Percentiles rank a stretch among this genome's conserved stretches.
phyloP scores from a whole-genome alignment of 2,113 vertebrate genomes.

The Melospiza melodia region DNA sequence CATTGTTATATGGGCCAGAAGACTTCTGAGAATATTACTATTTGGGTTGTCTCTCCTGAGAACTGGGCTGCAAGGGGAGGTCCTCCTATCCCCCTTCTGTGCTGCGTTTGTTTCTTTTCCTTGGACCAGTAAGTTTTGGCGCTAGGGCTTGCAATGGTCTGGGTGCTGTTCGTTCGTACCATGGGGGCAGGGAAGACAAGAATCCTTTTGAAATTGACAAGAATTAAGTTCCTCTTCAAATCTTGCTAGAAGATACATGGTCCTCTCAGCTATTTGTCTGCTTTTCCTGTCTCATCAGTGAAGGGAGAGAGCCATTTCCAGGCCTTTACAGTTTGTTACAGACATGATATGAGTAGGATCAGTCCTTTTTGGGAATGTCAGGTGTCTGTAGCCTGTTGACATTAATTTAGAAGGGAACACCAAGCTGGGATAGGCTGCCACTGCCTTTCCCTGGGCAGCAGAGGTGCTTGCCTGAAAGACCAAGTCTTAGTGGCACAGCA shows the following conservation, averaged over 20 bases:
- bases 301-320: not conserved
- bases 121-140: not conserved
- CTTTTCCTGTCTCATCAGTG: not conserved
- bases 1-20: not conserved
- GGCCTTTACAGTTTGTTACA: not conserved
- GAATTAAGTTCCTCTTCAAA: not conserved
- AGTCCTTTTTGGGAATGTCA: not conserved
- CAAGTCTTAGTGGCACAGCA: not conserved
- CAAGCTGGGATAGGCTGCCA: not conserved
- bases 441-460: not conserved
- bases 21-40: not conserved
- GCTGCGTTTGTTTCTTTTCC: not conserved
- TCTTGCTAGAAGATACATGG: fast-evolving
- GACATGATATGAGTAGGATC: not conserved
- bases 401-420: not conserved
- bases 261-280: not conserved
- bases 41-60: not conserved
- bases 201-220: not conserved
- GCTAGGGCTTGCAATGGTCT: not conserved
- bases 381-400: not conserved
- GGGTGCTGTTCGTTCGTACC: not conserved
- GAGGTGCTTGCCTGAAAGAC: not conserved
- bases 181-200: not conserved
- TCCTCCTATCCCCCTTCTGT: not conserved
- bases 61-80: not conserved